Conservation (phyloP, 2,113 vertebrate genomes). For the Scolopax mira region DNA sequence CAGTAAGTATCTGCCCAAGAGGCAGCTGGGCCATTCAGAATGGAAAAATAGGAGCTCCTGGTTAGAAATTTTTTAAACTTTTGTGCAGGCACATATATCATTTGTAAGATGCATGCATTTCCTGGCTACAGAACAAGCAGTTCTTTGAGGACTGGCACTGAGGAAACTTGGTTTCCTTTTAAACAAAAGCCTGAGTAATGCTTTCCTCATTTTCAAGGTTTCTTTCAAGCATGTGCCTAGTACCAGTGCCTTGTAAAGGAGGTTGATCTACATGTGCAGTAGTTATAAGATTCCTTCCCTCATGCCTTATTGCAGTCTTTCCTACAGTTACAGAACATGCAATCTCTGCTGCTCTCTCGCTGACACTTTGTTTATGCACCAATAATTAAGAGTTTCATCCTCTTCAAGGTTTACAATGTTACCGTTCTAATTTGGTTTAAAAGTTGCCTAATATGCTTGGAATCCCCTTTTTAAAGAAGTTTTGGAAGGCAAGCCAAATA, state of each 20-base stretch:
- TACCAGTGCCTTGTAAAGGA: not conserved
- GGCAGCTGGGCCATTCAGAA: not conserved
- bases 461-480: not conserved
- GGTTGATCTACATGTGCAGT: not conserved
- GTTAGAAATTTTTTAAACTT: not conserved
- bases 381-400: not conserved
- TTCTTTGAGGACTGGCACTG: not conserved
- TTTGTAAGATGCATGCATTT: not conserved
- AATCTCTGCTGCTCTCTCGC: not conserved
- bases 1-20: not conserved
- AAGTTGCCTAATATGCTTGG: not conserved
- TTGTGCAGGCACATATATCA: not conserved
- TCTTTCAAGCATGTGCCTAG: not conserved
- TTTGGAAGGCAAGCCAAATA: not conserved
- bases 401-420: not conserved
- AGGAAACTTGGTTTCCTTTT: conserved; percentile 7
- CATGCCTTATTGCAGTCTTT: not conserved
- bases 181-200: conserved; percentile 10
- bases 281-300: not conserved
- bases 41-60: not conserved
- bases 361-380: not conserved
- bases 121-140: not conserved
- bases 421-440: not conserved
- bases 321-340: not conserved
- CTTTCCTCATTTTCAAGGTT: not conserved